A percentile compares a stretch with the other conserved stretches of the same genome.
Evolutionary conservation across 1,140 invertebrate genomes (phyloP).

Genomic region (Goniozus legneri): DNA sequence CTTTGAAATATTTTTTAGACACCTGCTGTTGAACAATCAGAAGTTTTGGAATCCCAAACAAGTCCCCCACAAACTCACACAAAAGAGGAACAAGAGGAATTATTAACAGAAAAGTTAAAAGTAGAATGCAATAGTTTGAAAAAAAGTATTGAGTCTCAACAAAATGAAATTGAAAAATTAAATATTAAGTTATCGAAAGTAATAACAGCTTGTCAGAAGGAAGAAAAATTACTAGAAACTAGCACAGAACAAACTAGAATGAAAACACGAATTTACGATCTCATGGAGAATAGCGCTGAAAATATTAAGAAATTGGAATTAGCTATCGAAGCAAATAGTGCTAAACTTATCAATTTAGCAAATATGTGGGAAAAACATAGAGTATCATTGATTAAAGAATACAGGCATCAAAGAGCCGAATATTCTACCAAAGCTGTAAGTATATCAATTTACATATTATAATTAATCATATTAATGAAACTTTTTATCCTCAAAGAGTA

Average conservation of each 20-base stretch:
- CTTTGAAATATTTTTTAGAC: too few species aligned
- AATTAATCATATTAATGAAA: slow-evolving; percentile 8
- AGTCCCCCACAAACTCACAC: too few species aligned
- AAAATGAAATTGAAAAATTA: slow-evolving; percentile 44
- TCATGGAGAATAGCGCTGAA: slow-evolving; percentile 61
- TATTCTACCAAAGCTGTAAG: slow-evolving; percentile 60
- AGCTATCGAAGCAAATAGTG: slow-evolving; percentile 60
- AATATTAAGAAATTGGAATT: slow-evolving; percentile 64
- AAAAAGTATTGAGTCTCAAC: slow-evolving; percentile 36
- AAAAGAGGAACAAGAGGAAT: slow-evolving; percentile 19
- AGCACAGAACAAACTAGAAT: slow-evolving; percentile 53
- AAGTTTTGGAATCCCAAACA: too few species aligned
- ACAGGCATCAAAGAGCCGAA: slow-evolving; percentile 58
- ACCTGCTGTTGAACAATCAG: too few species aligned
- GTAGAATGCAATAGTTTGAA: slow-evolving; percentile 41
- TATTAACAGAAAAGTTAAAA: slow-evolving; percentile 33
- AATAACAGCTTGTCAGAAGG: slow-evolving; percentile 32
- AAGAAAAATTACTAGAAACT: slow-evolving; percentile 48
- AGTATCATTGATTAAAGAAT: slow-evolving; percentile 62
- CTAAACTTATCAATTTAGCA: slow-evolving; percentile 61
- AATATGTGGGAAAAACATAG: slow-evolving; percentile 70
- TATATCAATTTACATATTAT: slow-evolving; percentile 23
- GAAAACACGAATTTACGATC: slow-evolving; percentile 61
- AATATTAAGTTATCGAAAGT: slow-evolving; percentile 39
- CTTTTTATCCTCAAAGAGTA: slow-evolving; percentile 39